Evolutionary conservation across 35 echinoderm and acorn worm species (phyloP), one percentile per base, ranked within the genome.

Genomic region (Strongylocentrotus purpuratus): DNA sequence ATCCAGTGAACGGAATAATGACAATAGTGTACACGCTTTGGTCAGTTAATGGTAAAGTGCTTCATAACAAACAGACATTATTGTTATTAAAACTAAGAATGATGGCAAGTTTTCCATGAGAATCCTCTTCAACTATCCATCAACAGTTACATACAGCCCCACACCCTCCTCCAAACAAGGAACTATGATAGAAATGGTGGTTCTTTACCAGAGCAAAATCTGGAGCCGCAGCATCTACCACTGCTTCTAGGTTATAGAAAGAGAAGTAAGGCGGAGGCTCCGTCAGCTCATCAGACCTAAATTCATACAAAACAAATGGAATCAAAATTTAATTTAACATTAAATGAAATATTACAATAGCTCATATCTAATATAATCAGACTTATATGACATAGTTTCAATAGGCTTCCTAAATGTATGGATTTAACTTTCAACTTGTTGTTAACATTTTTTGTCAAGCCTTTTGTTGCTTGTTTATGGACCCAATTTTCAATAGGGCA

Each of bases 201-300:
- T 22, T 70, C 60, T 95, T 96, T 96, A 99, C 98, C 94, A 97
- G 86, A 25, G 97, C 85, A 35, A 99, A 95, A 94, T 99, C 97
- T 45, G 98, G 97, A 10, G 88, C 31, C 33, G 96, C 93, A 14
- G 96, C 46, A 59, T 99, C 94, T 88, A 96, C 59, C 11, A 97
- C 88, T 1, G 96, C 89, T 45, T 98, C 97, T 85, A 98, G 86
- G n/a, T 96, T 96, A 65, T 94, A 99, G 92, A 99, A 99, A 14
- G 98, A 94, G 48, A 99, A 95, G 94, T 96, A 99, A n/a, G 96
- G 86, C 33, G 95, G 94, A 4, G 87, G 58, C 45, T 95, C 86
- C 33, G 86, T 32, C 17, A 85, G 32, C 6, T 96, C 88, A 22
- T 32, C 89, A 61, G 87, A 89, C 88, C 95, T 95, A 46, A 33